Conservation (phyloP, 1,140 invertebrate species). For the Drosophila virilis region DNA sequence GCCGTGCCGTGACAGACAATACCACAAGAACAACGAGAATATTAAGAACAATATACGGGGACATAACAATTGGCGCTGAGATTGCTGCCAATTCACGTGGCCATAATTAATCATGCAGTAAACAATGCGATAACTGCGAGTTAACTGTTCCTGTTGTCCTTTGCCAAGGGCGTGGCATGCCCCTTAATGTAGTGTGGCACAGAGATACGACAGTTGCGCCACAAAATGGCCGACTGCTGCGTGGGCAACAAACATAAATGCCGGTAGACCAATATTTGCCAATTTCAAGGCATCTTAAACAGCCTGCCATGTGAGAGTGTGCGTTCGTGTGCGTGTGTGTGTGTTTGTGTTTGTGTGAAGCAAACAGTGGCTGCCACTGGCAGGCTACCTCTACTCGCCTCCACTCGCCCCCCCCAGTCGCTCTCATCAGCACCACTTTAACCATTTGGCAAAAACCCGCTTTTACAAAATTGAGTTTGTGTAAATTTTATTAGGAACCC, state of each 20-base stretch:
- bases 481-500: conserved; percentile 55
- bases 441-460: conserved; percentile 20
- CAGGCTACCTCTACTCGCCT: neutral
- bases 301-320: conserved; percentile 3
- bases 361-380: conserved; percentile 6
- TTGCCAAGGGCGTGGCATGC: conserved; percentile 7
- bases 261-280: conserved; percentile 37
- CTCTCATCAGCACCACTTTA: neutral
- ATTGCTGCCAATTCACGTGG: conserved; percentile 36
- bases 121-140: conserved; percentile 34
- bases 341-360: conserved; percentile 13
- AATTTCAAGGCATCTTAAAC: conserved; percentile 32
- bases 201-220: conserved; percentile 16
- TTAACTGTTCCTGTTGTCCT: conserved; percentile 21
- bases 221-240: conserved; percentile 14
- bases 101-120: conserved; percentile 36
- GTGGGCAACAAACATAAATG: conserved; percentile 23
- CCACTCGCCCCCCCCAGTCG: no score
- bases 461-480: conserved; percentile 69
- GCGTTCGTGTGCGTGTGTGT: conserved; percentile 7
- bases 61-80: conserved; percentile 21
- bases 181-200: neutral
- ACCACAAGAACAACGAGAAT: neutral
- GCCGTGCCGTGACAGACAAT: conserved; percentile 15
- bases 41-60: neutral